Evolutionary conservation across 2,888 invertebrate species (phyloP), one percentile per base, ranked within the genome.

Genomic region (Perizoma flavofasciatum): DNA sequence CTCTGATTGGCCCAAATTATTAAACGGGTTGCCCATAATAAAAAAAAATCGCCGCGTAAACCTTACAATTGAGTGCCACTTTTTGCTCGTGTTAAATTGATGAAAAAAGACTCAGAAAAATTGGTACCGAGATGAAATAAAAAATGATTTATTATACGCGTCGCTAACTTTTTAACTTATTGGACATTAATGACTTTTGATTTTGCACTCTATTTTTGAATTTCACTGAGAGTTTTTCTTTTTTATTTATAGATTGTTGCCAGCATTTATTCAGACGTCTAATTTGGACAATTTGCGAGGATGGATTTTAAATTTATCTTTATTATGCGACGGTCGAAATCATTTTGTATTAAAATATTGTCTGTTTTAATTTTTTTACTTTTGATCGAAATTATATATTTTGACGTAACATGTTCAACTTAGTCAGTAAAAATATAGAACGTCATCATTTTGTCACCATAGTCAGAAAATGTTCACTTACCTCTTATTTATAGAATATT

Each of bases 111-210:
- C 85, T 81, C 74, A 74, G 85, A 86, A 86, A 88, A 87, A 86
- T 87, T 86, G 84, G 81, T 83, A 81, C 79, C 75, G 86, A 86
- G 85, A 88, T 87, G 88, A 85, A 88, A 89, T 87, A 88, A 86
- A 89, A 88, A 89, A 89, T 92, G 91, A 92, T 92, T 92, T 92
- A 92, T 90, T 86, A 88, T 82, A 77, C 73, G 76, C 77, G 81
- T 79, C 84, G 81, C 79, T 85, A 87, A 89, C 88, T 88, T 90
- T 89, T 89, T 88, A 91, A 92, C 88, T 89, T 89, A 91, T 89
- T 89, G 86, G 85, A 92, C 86, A 75, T 83, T 91, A 90, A 92
- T 90, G 88, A 89, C 85, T 90, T 89, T 85, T 90, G 91, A 92
- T 90, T 89, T 89, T 82, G 82, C 78, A 69, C 74, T 73, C 74